Conservation (phyloP, 2,888 invertebrate genomes). For the Lobophora halterata region DNA sequence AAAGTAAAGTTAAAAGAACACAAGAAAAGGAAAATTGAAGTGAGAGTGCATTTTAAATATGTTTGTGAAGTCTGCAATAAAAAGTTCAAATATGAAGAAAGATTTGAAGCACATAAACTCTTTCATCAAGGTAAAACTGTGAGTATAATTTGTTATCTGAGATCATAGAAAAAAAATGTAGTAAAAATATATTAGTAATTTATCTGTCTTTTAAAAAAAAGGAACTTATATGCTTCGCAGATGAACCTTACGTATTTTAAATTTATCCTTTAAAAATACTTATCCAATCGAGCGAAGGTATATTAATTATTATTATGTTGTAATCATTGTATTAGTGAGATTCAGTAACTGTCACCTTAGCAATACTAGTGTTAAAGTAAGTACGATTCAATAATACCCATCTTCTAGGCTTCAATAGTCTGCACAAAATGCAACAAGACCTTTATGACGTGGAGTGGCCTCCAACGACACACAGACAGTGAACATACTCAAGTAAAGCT, state of each 20-base stretch:
- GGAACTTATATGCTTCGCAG: too few relatives aligned
- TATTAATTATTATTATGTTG: too few relatives aligned
- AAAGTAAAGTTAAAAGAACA: conserved; percentile 30
- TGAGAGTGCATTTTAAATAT: conserved; percentile 43
- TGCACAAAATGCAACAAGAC: conserved; percentile 62
- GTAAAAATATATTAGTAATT: too few relatives aligned
- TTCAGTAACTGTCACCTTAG: too few relatives aligned
- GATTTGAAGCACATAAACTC: conserved; percentile 62
- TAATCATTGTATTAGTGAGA: too few relatives aligned
- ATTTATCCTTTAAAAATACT: too few relatives aligned
- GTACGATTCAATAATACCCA: neutral
- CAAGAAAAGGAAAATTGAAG: conserved; percentile 35
- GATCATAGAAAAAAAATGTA: neutral
- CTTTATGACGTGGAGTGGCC: conserved; percentile 61
- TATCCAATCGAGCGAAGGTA: too few relatives aligned
- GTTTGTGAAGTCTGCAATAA: conserved; percentile 60
- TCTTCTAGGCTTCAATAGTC: conserved; percentile 44
- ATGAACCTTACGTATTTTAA: too few relatives aligned
- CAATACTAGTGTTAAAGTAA: too few relatives aligned
- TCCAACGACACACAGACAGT: conserved; percentile 56
- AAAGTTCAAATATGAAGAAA: conserved; percentile 52
- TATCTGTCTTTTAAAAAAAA: too few relatives aligned
- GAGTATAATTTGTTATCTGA: conserved; percentile 29
- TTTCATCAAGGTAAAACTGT: conserved; percentile 64
- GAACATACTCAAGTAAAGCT: conserved; percentile 53